Evolutionary conservation across 2,888 invertebrate genomes (phyloP).

Genomic region (Eupeodes latifasciatus): DNA sequence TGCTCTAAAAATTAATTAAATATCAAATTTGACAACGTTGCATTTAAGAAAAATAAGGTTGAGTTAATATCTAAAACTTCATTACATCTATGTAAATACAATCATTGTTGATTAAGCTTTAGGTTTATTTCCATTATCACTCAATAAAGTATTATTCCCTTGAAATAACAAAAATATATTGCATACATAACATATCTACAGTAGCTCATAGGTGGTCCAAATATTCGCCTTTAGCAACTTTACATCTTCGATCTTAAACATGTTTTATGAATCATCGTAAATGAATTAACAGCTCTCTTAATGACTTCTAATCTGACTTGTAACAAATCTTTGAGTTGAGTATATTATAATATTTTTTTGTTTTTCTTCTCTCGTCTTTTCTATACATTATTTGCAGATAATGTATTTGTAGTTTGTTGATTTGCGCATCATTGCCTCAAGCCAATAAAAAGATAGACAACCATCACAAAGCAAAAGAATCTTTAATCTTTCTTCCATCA

Average conservation of each 20-base stretch:
- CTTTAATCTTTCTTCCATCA: conserved; percentile 42
- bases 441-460: conserved; percentile 21
- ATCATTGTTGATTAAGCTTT: too few relatives aligned
- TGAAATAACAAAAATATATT: too few relatives aligned
- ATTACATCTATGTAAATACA: too few relatives aligned
- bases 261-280: conserved; percentile 8
- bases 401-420: neutral
- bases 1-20: too few relatives aligned
- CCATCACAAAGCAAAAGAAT: conserved; percentile 8
- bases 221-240: neutral
- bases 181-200: neutral
- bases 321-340: conserved; percentile 42
- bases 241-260: neutral
- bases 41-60: too few relatives aligned
- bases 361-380: conserved; percentile 22
- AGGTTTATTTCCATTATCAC: too few relatives aligned
- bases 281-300: conserved; percentile 41
- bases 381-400: conserved; percentile 9
- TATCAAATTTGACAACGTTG: too few relatives aligned
- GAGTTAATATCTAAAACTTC: too few relatives aligned
- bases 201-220: conserved; percentile 4
- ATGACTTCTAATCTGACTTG: conserved; percentile 69
- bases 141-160: too few relatives aligned
- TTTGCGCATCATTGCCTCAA: conserved; percentile 35
- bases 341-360: neutral